Base-by-base conservation (phyloP, 2,113 vertebrate genomes). In the Neomonachus schauinslandi region DNA sequence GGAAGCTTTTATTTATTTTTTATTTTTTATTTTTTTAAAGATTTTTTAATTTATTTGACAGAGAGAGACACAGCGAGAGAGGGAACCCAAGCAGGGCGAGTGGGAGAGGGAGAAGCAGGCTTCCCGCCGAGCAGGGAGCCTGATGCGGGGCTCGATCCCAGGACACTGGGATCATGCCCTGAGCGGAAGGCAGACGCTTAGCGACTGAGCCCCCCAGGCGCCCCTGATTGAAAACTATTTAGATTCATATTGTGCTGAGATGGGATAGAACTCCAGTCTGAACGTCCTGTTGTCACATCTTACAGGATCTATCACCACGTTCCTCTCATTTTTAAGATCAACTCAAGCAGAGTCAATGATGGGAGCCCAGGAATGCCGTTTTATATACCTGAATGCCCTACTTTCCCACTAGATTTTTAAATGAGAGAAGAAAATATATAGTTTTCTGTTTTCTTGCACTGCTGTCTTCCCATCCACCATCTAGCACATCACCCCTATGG, bases 371-470 rank as follows among this genome's bases (percentile, higher is more conserved):
- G 39, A 7, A 39, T 79, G 9, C 42, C 36, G 42, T 81, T 76
- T 65, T 42, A 65, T 12, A 12, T 24, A 79, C n/a, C 53, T 6
- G 31, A n/a, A 36, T 69, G 3, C 11, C 28, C 31, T 36, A 31
- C n/a, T 94, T 92, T 63, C 21, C 63, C 26, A 82, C 0, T 39
- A 39, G 51, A 42, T 39, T 96, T 96, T 91, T 81, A 71, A 65
- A 95, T 36, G 4, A 39, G 7, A 71, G 33, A 69, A 91, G 24
- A 74, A 83, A 74, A 46, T 33, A 1, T 1, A 8, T 4, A 0
- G 18, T 71, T 71, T 36, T 28, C 22, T 13, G 49, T 53, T 53
- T 10, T 63, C 67, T 26, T 24, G 11, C 8, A 21, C 13, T n/a
- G 12, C 63, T 81, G 8, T 53, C 57, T 89, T 92, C 39, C 46